Evolutionary conservation across 2,797 vertebrate genomes (phyloP), one percentile per base, ranked within the genome.

Genomic region (Fistularia tabacaria): DNA sequence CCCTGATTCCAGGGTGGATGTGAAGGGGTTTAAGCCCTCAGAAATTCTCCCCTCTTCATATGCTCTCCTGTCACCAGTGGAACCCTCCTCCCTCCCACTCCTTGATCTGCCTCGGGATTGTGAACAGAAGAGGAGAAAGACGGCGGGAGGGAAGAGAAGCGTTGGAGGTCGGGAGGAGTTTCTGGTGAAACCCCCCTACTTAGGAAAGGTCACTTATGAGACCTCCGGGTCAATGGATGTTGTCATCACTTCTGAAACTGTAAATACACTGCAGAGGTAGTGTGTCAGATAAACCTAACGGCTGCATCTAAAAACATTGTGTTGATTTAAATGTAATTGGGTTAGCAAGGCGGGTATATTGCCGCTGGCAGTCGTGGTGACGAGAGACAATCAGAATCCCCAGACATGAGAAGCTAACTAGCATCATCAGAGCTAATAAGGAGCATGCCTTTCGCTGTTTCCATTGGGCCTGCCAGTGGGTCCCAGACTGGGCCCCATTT

Each of bases 1-100:
- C 83, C 78, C 66, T 83, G 85, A 85, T 89, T 90, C 80, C 69
- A 71, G 76, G 54, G 49, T 85, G 88, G 87, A 72, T 80, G 84
- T 83, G 75, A 83, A 78, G 62, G 76, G 87, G 88, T 88, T 91
- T 73, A 82, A 79, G 64, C 68, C 71, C 64, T 6, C 46, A 76
- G 81, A 86, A 87, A 90, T 88, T 79, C 73, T 62, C 68, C 59
- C 55, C 64, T 71, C 64, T 78, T 64, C 77, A 81, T 68, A 57
- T 82, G 60, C 59, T 78, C 76, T 71, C 72, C 77, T 81, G 69
- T 86, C 81, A 82, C 66, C 66, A 59, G 55, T 73, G 66, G 75
- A 78, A 80, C 66, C 66, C 62, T 76, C 74, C 81, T 72, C 69
- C 81, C 83, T 79, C 79, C 80, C 76, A 81, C 69, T 42, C 74